Evolutionary conservation across 1,140 invertebrate genomes (phyloP).

Genomic region (Drosophila orena): DNA sequence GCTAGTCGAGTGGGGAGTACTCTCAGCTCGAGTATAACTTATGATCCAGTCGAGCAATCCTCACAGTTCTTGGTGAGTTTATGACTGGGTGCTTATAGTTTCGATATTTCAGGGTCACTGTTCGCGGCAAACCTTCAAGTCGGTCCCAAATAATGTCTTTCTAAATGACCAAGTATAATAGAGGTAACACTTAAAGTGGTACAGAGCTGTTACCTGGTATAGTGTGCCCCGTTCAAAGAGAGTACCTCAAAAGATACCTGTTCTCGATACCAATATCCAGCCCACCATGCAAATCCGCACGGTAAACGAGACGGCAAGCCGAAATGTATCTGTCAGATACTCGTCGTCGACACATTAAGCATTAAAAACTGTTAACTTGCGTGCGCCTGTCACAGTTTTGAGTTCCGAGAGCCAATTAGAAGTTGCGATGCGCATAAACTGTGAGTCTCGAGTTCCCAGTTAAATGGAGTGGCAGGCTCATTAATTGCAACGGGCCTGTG

Average conservation of each 20-base stretch:
- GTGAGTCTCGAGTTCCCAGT: not conserved
- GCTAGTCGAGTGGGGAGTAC: constrained; percentile 15
- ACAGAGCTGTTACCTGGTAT: not conserved
- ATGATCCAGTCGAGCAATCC: not conserved
- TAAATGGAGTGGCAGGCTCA: constrained; percentile 48
- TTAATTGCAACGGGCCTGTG: constrained; percentile 70
- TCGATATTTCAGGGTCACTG: not conserved
- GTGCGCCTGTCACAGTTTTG: constrained; percentile 29
- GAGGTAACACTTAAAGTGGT: too few relatives aligned
- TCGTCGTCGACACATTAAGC: constrained; percentile 55
- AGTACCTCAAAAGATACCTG: constrained; percentile 5
- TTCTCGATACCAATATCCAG: constrained; percentile 25
- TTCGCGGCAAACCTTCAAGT: not conserved
- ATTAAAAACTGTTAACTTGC: constrained; percentile 42
- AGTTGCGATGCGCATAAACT: constrained; percentile 14
- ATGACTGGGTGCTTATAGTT: not conserved
- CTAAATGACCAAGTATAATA: not conserved
- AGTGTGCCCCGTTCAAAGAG: not conserved
- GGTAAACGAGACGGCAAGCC: constrained; percentile 39
- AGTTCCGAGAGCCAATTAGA: constrained; percentile 35
- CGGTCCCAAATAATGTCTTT: not conserved
- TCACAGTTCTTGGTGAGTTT: not conserved
- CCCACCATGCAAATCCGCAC: constrained; percentile 61
- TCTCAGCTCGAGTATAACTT: not conserved
- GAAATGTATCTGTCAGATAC: constrained; percentile 62